Evolutionary conservation across 2,888 invertebrate species (phyloP).

Genomic region (Bombylius discolor): DNA sequence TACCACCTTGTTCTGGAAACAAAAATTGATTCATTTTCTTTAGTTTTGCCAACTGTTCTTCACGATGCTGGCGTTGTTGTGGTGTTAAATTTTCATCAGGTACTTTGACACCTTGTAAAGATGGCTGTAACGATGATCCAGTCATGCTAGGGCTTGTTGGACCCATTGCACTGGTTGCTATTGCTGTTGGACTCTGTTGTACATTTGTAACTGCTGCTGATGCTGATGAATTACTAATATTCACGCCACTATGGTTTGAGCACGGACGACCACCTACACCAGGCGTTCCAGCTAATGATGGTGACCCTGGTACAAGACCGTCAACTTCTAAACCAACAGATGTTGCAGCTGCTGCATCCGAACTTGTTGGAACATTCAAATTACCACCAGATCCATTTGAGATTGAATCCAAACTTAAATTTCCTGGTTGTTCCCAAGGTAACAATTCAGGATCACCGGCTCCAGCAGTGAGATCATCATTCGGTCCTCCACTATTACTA

Average conservation of each 20-base stretch:
- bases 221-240: constrained; percentile 1
- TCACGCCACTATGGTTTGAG: constrained; percentile 1
- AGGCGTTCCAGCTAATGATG: neutral
- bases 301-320: constrained; percentile 13
- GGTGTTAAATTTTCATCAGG: constrained; percentile 94
- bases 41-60: constrained; percentile 82
- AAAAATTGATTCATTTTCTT: constrained; percentile 83
- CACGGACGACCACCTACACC: neutral
- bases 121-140: constrained; percentile 41
- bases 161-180: constrained; percentile 15
- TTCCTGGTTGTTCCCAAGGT: constrained; percentile 38
- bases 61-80: constrained; percentile 86
- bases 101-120: constrained; percentile 69
- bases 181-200: constrained; percentile 7
- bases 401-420: constrained; percentile 19
- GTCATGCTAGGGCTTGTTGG: constrained; percentile 41
- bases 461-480: constrained; percentile 35
- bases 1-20: constrained; percentile 59
- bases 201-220: neutral
- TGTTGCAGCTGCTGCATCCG: neutral
- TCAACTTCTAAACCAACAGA: constrained; percentile 10
- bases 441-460: constrained; percentile 31
- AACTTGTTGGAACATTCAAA: neutral
- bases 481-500: constrained; percentile 13
- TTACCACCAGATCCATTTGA: constrained; percentile 11